Evolutionary conservation across 1,140 invertebrate genomes (phyloP), one percentile per base, ranked within the genome.

Genomic region (Oppia nitens): DNA sequence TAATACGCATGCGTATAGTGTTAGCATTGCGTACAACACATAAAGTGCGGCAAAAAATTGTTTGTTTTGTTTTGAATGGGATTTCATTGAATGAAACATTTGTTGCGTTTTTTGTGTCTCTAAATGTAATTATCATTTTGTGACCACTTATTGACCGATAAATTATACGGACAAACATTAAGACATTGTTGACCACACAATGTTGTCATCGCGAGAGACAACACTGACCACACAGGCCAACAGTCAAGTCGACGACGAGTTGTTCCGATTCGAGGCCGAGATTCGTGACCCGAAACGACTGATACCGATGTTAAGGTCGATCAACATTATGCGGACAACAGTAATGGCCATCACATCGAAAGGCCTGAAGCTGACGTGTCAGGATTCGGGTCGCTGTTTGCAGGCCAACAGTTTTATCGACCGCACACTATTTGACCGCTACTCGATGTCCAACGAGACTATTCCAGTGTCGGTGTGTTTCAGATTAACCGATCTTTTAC

Each of bases 341-440:
- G 47, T 49, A 9, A 49, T 57, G 21, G 12, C 25, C 3, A 51
- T 57, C 47, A 57, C 56, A 14, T 25, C 48, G 11, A 17, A 2
- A 17, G 56, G 56, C n/a, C 45, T 57, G 1, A 57, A 57, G 26
- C 14, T 57, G 17, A 57, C 21, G 17, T 57, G 56, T 45, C 45
- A 57, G 32, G 47, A 57, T 9, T 1, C 27, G 14, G 51, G 28
- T 4, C 40, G n/a, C 4, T 2, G 40, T 17, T 14, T 57, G 23
- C 56, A 57, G 23, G 56, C 56, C 2, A 50, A 17, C 21, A 27
- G 2, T 3, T 57, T 57, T 40, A 32, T 57, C 25, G 56, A 57
- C 40, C 56, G 56, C 1, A 49, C 47, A 14, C 20, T 57, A 9
- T 57, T 57, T 28, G 2, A 9, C 11, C 27, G 40, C 20, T 57